Evolutionary conservation across 2,113 vertebrate genomes (phyloP).

Genomic region (Propithecus coquereli): DNA sequence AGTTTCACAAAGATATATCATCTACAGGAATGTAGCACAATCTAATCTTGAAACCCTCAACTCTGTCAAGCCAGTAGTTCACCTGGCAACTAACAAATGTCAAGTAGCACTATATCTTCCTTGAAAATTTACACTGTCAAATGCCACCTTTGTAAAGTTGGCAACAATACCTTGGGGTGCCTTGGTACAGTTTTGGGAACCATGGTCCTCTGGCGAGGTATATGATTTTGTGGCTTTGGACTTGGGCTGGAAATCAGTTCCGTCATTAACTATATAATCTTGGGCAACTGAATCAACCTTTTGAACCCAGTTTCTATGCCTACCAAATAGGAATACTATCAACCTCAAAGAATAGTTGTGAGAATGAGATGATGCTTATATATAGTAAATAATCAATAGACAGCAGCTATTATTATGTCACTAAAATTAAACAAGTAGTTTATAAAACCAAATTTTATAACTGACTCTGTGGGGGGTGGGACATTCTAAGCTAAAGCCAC

Average conservation of each 20-base stretch:
- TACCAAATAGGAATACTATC: background rate
- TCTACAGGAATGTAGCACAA: background rate
- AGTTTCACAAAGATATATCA: background rate
- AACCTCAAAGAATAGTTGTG: background rate
- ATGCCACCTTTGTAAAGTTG: background rate
- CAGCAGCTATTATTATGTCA: background rate
- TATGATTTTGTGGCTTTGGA: background rate
- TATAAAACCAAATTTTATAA: background rate
- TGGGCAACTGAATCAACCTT: background rate
- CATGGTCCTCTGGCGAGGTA: background rate
- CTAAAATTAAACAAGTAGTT: constrained; percentile 19
- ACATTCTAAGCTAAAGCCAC: constrained; percentile 11
- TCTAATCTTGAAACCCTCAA: background rate
- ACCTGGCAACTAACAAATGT: background rate
- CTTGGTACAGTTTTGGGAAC: background rate
- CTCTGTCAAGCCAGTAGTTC: background rate
- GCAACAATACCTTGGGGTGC: background rate
- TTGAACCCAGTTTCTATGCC: background rate
- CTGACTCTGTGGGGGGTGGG: background rate
- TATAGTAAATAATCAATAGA: background rate
- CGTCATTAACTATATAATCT: background rate
- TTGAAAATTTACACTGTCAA: background rate
- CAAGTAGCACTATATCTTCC: background rate
- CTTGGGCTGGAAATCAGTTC: background rate
- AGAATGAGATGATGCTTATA: background rate